These are phyloP conservation scores for Erpobdella octoculata DNA, from an alignment of 2,888 invertebrate genomes.

Conservation along the genomic window DNA sequence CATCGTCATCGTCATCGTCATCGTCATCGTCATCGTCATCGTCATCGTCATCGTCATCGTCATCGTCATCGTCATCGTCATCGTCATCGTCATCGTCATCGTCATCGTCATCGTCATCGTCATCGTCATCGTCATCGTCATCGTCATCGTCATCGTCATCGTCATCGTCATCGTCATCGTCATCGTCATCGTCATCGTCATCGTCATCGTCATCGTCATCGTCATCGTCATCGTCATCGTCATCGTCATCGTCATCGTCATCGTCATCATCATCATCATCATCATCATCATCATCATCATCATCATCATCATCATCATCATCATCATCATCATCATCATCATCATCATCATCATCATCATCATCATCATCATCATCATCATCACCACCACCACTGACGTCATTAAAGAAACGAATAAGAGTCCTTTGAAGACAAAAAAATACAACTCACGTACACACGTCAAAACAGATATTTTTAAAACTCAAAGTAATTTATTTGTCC, in stretches of 20 bases:
- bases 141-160: neutral
- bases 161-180: neutral
- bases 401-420: too few species aligned
- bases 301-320: constrained; percentile 3
- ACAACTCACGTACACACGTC: too few species aligned
- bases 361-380: constrained; percentile 9
- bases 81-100: neutral
- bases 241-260: constrained; percentile 13
- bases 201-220: constrained; percentile 6
- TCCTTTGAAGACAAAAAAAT: too few species aligned
- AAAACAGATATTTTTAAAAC: too few species aligned
- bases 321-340: constrained; percentile 19
- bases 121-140: neutral
- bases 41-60: neutral
- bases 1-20: neutral
- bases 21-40: neutral
- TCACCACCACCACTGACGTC: neutral
- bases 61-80: neutral
- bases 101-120: neutral
- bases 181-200: constrained; percentile 13
- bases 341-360: neutral
- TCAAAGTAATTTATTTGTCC: too few species aligned
- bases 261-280: constrained; percentile 13
- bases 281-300: constrained; percentile 9
- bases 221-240: constrained; percentile 4